These are phyloP conservation scores for Lasioglossum oenotherae DNA, from an alignment of 2,888 invertebrate species.

Conservation along the genomic window DNA sequence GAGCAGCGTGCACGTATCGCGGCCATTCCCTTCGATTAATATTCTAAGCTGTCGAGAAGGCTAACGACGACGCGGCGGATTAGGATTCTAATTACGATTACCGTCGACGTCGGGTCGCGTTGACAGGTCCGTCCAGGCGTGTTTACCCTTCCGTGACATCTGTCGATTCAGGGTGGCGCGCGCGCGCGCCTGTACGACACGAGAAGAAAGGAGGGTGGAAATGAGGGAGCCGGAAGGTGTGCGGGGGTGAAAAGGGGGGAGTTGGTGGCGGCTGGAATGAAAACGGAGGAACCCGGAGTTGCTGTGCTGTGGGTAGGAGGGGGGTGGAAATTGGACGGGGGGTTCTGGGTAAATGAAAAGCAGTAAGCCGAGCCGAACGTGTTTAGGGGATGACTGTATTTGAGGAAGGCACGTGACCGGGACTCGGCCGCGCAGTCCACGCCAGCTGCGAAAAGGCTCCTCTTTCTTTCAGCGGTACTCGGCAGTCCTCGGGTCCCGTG, in stretches of 20 bases:
- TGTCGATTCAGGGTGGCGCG: conserved; percentile 73
- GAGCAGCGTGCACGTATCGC: background rate
- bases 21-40: conserved; percentile 50
- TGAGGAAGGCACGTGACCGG: conserved; percentile 77
- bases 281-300: conserved; percentile 36
- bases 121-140: conserved; percentile 73
- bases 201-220: conserved; percentile 62
- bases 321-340: conserved; percentile 12
- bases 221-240: conserved; percentile 8
- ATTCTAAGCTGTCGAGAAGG: conserved; percentile 51
- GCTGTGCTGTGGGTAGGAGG: background rate
- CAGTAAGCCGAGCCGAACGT: conserved; percentile 75
- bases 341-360: conserved; percentile 75
- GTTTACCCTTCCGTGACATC: conserved; percentile 78
- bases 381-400: conserved; percentile 73
- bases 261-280: conserved; percentile 23
- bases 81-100: conserved; percentile 74
- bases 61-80: conserved; percentile 56
- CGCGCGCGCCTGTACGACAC: conserved; percentile 51
- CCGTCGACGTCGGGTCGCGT: conserved; percentile 65
- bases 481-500: background rate
- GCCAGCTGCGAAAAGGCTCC: conserved; percentile 76
- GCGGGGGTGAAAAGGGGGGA: background rate
- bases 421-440: conserved; percentile 54
- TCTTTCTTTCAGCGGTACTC: conserved; percentile 29